These are phyloP conservation scores for Hemibagrus wyckioides DNA, from an alignment of 2,113 vertebrate genomes.

Conservation along the genomic window DNA sequence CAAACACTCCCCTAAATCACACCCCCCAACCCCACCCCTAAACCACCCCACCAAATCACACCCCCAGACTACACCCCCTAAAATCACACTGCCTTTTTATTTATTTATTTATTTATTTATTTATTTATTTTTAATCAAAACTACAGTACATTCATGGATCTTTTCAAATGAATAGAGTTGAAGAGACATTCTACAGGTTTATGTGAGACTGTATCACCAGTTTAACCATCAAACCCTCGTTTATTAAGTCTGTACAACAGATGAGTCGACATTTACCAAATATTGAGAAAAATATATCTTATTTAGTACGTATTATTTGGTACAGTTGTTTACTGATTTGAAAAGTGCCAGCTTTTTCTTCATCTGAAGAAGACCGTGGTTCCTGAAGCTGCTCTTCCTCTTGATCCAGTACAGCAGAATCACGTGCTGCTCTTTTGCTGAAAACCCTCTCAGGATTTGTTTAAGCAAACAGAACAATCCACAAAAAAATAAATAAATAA, in stretches of 20 bases:
- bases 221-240: too few species aligned
- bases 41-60: too few species aligned
- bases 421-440: background rate
- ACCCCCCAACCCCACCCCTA: too few species aligned
- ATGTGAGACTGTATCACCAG: too few species aligned
- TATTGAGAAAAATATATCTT: background rate
- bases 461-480: conserved; percentile 7
- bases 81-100: too few species aligned
- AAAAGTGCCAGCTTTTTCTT: background rate
- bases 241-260: background rate
- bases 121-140: background rate
- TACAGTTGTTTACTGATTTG: background rate
- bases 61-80: too few species aligned
- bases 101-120: too few species aligned
- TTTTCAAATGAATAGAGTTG: background rate
- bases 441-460: conserved; percentile 21
- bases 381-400: background rate
- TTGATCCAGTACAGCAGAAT: background rate
- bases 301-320: background rate
- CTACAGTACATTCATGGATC: background rate
- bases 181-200: background rate
- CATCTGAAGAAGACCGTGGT: background rate
- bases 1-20: too few species aligned
- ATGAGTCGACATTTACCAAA: background rate
- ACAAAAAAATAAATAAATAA: too few species aligned